phyloP scores from a whole-genome alignment of 2,797 vertebrate species.

The Cossypha heuglini region DNA sequence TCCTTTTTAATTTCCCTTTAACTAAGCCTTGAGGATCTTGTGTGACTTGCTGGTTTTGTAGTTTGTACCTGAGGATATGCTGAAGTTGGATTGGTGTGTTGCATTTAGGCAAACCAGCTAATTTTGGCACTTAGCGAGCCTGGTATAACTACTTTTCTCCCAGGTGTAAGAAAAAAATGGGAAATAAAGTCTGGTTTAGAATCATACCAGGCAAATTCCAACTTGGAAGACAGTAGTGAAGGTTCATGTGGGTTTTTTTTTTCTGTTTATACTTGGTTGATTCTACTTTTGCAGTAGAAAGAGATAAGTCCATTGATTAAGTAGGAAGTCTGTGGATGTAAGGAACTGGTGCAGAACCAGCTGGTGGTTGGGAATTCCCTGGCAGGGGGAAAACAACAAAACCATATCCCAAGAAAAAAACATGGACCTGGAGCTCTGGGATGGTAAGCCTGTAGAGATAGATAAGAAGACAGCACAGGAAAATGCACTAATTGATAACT shows the following conservation, averaged over 20 bases:
- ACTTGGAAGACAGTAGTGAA: neutral
- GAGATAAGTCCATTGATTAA: neutral
- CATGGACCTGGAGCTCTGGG: neutral
- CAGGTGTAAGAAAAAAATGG: neutral
- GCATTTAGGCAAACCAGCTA: neutral
- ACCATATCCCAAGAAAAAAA: neutral
- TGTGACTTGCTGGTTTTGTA: neutral
- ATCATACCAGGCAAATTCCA: neutral
- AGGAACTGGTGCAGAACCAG: neutral
- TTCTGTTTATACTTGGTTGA: neutral
- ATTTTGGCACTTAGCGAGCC: neutral
- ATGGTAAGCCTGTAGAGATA: neutral
- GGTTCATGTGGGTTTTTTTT: fast-evolving
- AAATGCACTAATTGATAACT: neutral
- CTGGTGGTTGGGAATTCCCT: neutral
- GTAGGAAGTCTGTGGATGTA: neutral
- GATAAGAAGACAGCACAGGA: neutral
- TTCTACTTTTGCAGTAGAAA: neutral
- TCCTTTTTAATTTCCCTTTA: neutral
- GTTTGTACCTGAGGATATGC: neutral
- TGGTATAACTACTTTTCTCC: neutral
- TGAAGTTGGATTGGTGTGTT: neutral
- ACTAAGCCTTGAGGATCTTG: neutral
- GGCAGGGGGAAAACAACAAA: neutral
- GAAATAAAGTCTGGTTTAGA: neutral